Evolutionary conservation across 2,888 invertebrate species (phyloP).

Genomic region (Brachynemurus nebulosus): DNA sequence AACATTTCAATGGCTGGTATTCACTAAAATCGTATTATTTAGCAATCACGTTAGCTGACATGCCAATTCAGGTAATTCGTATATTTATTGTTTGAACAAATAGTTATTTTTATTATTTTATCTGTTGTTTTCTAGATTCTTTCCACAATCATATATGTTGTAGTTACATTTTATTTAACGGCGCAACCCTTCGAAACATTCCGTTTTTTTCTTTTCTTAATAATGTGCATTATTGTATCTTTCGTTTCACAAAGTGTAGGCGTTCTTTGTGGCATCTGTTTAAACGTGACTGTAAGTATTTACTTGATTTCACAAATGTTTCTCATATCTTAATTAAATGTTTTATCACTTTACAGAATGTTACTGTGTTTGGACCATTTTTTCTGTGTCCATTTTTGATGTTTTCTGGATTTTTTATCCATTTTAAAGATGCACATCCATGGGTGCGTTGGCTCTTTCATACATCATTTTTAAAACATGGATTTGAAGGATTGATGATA

Average conservation of each 20-base stretch:
- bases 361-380: conserved; percentile 80
- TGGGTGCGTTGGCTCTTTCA: conserved; percentile 77
- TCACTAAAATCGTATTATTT: conserved; percentile 69
- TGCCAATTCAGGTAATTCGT: conserved; percentile 53
- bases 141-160: conserved; percentile 55
- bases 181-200: conserved; percentile 65
- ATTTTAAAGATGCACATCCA: conserved; percentile 62
- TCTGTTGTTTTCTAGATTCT: conserved; percentile 30
- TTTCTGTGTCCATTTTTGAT: conserved; percentile 75
- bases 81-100: background rate
- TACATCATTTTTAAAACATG: conserved; percentile 77
- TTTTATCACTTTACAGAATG: conserved; percentile 48
- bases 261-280: conserved; percentile 67
- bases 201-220: conserved; percentile 56
- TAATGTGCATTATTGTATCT: conserved; percentile 61
- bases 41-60: conserved; percentile 62
- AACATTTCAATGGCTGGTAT: conserved; percentile 86
- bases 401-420: conserved; percentile 89
- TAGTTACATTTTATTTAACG: conserved; percentile 74
- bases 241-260: conserved; percentile 80
- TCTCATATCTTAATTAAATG: background rate
- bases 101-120: background rate
- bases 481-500: conserved; percentile 68
- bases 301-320: background rate
- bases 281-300: conserved; percentile 54